These are phyloP conservation scores for Rhyacophila evoluta DNA, from an alignment of 2,888 invertebrate genomes.

Conservation along the genomic window DNA sequence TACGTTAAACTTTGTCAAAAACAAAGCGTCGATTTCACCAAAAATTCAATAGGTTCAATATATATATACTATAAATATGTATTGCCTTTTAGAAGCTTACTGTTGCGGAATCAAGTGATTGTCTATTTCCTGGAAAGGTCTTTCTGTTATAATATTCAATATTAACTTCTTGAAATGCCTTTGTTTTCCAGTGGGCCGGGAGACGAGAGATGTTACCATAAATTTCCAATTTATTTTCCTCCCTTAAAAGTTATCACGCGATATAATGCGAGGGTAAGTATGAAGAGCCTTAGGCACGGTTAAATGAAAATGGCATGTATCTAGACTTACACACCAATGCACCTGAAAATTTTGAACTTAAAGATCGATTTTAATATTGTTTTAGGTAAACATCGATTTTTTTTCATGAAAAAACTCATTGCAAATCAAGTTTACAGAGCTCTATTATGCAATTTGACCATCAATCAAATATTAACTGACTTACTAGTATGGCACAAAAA, in stretches of 20 bases:
- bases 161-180: slow-evolving; percentile 27
- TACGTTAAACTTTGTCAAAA: background rate
- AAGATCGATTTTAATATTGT: too few relatives aligned
- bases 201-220: slow-evolving; percentile 32
- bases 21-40: background rate
- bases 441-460: too few relatives aligned
- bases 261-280: background rate
- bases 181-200: background rate
- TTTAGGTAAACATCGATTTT: too few relatives aligned
- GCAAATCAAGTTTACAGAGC: too few relatives aligned
- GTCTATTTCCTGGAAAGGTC: slow-evolving; percentile 29
- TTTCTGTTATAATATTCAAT: slow-evolving; percentile 33
- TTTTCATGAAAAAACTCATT: too few relatives aligned
- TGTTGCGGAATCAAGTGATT: background rate
- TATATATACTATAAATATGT: background rate
- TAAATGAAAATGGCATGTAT: slow-evolving; percentile 38
- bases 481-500: too few relatives aligned
- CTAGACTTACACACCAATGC: too few relatives aligned
- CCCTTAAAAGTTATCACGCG: slow-evolving; percentile 1
- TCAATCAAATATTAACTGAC: too few relatives aligned
- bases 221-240: slow-evolving; percentile 41
- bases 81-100: background rate
- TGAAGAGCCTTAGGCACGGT: background rate
- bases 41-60: background rate
- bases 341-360: too few relatives aligned